Base-by-base conservation (phyloP, 2,888 invertebrate species). In the Oscheius onirici region DNA sequence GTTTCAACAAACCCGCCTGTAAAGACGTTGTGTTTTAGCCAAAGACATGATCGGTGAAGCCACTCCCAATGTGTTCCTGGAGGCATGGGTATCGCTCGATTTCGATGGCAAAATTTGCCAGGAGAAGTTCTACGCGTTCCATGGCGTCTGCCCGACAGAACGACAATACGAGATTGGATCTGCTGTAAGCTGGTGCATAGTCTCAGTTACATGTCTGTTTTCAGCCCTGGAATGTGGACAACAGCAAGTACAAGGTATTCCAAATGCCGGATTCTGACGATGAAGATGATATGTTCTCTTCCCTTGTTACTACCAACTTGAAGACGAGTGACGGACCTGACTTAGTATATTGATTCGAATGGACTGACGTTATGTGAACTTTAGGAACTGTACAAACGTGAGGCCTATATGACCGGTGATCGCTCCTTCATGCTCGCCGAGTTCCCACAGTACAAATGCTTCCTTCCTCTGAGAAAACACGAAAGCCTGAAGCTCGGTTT, bases 351-450 rank as follows among this genome's bases (percentile, higher is more conserved):
- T 5, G 40, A 11, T 17, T 2, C 17, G 2, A 6, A 10, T 8
- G 1, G 2, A 41, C n/a, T 40, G 34, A 8, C 34, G 17, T 17
- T 40, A n/a, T 5, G n/a, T n/a, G 20, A 20, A 15, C 6, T 58
- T 41, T 58, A 58, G 58, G 58, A 58, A 41, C 22, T 58, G 41
- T 41, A 40, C 11, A 58, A 43, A 58, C 15, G 40, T n/a, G 41
- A 40, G 20, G 58, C 58, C 3, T 58, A 58, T 41, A 58, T 58
- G 58, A 58, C 58, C 8, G 58, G 43, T 13, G 58, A 58, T 1
- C 58, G 58, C 41, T 41, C 41, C 6, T 58, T 58, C 22, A 40
- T 17, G 17, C 58, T 58, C 6, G n/a, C 20, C 1, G 41, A 58
- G 22, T 58, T 41, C 20, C 58, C 58, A 5, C 17, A 58, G n/a